phyloP scores from a whole-genome alignment of 2,797 vertebrate species.

The Anableps anableps region DNA sequence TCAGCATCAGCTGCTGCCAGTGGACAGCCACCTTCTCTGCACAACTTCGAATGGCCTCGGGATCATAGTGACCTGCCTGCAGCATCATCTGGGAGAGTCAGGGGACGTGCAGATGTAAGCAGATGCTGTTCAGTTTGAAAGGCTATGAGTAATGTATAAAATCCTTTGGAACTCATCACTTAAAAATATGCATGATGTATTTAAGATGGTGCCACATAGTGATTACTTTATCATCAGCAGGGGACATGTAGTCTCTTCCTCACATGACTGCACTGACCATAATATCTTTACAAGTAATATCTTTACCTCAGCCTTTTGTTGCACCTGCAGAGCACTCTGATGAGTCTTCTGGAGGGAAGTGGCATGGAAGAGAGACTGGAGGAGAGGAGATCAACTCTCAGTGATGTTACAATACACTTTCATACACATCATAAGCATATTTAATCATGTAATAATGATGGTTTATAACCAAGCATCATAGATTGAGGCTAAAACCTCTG shows the following conservation, averaged over 20 bases:
- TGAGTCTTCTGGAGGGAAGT: slow-evolving; percentile 99
- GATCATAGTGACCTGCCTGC: slow-evolving; percentile 94
- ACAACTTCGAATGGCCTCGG: slow-evolving; percentile 91
- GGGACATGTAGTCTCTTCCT: neutral
- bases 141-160: neutral
- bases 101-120: too few relatives aligned
- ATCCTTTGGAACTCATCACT: neutral
- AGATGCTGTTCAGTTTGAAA: neutral
- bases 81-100: slow-evolving; percentile 79
- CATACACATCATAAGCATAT: neutral
- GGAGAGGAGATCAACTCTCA: slow-evolving; percentile 5
- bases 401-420: neutral
- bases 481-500: neutral
- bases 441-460: neutral
- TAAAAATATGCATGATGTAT: neutral
- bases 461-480: neutral
- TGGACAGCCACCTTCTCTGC: slow-evolving; percentile 96
- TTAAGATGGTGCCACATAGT: neutral
- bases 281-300: too few relatives aligned
- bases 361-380: slow-evolving; percentile 95
- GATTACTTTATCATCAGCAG: too few relatives aligned
- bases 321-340: slow-evolving; percentile 97
- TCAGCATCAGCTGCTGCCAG: slow-evolving; percentile 99
- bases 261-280: neutral
- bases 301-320: slow-evolving; percentile 93